Base-by-base conservation (phyloP, 2,797 vertebrate genomes). In the Florisuga fusca region DNA sequence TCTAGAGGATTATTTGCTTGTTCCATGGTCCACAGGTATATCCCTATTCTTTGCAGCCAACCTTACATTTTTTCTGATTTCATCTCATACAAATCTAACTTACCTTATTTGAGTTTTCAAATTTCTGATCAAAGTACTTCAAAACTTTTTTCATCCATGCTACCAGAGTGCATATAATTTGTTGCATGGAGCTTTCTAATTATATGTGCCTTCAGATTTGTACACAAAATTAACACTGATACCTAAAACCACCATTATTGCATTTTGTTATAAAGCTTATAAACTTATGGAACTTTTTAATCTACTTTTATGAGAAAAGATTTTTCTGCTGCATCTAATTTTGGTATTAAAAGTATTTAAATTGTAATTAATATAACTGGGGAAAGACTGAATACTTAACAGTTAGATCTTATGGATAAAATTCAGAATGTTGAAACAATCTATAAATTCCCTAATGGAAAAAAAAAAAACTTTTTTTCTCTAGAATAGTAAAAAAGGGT, bases 351-450 rank as follows among this genome's bases (percentile, higher is more conserved):
- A 96, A 92, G 66, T 51, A 87, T 72, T 79, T 50, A 55, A 79
- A 92, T 69, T 76, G 43, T 64, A 90, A 87, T 75, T 94, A 88
- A 95, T 81, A 87, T 43, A 92, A 85, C 10, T 33, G 57, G 68
- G 77, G 58, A 66, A 84, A 75, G 54, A 94, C 18, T 58, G 67
- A 67, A 72, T 88, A 94, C 94, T 92, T 88, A 82, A 73, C 71
- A 87, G 25, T 89, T 94, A 96, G 58, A 84, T 58, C 76, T 75
- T 63, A 23, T 27, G 86, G 90, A 92, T 83, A 96, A 92, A 94
- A 34, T 80, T 87, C 87, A 96, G 62, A 94, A 86, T 63, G 55
- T 16, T 64, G 57, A 69, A 71, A 73, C 67, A 90, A 94, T 73
- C 72, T 50, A 67, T 43, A 62, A 81, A 90, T 78, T 92, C 73